Evolutionary conservation across 2,888 invertebrate species (phyloP).

Genomic region (Andrena bucephala): DNA sequence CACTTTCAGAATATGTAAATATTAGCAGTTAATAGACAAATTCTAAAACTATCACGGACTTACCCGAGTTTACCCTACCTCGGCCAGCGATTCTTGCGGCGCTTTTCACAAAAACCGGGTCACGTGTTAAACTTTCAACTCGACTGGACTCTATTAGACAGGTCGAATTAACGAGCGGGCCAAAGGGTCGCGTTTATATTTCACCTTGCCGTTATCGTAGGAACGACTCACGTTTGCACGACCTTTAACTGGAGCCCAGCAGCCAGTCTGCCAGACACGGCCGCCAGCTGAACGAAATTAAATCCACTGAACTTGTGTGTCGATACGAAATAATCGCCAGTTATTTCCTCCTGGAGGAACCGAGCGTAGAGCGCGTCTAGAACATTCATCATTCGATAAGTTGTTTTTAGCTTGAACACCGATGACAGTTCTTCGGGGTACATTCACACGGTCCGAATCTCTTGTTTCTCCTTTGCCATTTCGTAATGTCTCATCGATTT

Average conservation of each 20-base stretch:
- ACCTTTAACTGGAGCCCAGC: conserved; percentile 27
- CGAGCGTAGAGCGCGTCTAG: conserved; percentile 4
- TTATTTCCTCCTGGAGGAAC: conserved; percentile 36
- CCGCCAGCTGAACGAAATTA: conserved; percentile 56
- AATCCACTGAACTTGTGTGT: conserved; percentile 39
- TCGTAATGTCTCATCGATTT: background rate
- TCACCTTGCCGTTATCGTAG: conserved; percentile 36
- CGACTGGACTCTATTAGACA: conserved; percentile 30
- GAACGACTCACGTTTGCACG: conserved; percentile 18
- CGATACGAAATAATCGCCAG: conserved; percentile 56
- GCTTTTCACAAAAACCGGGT: background rate
- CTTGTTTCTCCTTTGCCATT: too few relatives aligned
- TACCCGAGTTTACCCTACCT: too few relatives aligned
- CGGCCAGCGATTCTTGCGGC: background rate
- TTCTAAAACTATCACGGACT: too few relatives aligned
- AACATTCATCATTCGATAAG: conserved; percentile 4
- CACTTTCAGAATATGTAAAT: too few relatives aligned
- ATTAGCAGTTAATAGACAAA: too few relatives aligned
- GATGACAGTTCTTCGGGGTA: too few relatives aligned
- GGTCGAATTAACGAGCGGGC: conserved; percentile 34
- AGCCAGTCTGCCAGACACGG: conserved; percentile 25
- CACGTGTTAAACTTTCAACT: conserved; percentile 24
- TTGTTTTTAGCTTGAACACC: background rate
- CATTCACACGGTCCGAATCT: too few relatives aligned
- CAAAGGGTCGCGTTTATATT: conserved; percentile 36